A percentile compares a stretch with the other conserved stretches of the same genome.
Conservation (phyloP, 2,888 invertebrate species). For the Adelphocoris suturalis region DNA sequence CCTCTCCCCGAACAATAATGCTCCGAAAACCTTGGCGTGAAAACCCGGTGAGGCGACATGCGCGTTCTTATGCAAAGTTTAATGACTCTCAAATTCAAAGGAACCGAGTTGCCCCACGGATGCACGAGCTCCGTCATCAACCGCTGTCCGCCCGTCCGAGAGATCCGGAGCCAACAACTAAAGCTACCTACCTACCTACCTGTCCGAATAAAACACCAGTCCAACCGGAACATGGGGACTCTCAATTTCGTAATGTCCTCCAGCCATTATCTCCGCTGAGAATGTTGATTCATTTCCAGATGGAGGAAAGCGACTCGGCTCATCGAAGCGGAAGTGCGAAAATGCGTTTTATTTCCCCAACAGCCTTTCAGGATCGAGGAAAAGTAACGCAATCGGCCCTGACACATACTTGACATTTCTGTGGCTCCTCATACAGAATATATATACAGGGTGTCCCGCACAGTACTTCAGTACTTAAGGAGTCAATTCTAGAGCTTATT, state of each 20-base stretch:
- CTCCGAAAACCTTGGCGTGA: conserved; percentile 6
- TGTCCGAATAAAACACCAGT: too few relatives aligned
- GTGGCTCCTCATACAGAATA: too few relatives aligned
- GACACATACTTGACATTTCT: too few relatives aligned
- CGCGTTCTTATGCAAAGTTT: conserved; percentile 43
- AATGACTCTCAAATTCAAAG: conserved; percentile 49
- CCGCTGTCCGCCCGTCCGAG: background rate
- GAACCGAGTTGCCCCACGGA: conserved; percentile 22
- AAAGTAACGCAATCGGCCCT: too few relatives aligned
- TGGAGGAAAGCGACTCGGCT: background rate
- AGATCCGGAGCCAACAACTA: background rate
- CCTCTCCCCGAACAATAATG: background rate
- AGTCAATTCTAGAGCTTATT: too few relatives aligned
- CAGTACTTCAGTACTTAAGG: too few relatives aligned
- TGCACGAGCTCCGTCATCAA: conserved; percentile 9
- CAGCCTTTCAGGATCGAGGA: too few relatives aligned
- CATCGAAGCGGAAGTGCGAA: background rate
- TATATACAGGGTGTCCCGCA: too few relatives aligned
- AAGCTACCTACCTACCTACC: background rate
- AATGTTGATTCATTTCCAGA: conserved; percentile 42
- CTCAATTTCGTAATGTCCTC: conserved; percentile 35
- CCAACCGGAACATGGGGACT: conserved; percentile 30
- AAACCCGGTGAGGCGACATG: background rate
- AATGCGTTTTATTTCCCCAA: background rate
- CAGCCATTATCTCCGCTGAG: conserved; percentile 13